phyloP scores from a whole-genome alignment of 2,113 vertebrate species.

The Clarias gariepinus region DNA sequence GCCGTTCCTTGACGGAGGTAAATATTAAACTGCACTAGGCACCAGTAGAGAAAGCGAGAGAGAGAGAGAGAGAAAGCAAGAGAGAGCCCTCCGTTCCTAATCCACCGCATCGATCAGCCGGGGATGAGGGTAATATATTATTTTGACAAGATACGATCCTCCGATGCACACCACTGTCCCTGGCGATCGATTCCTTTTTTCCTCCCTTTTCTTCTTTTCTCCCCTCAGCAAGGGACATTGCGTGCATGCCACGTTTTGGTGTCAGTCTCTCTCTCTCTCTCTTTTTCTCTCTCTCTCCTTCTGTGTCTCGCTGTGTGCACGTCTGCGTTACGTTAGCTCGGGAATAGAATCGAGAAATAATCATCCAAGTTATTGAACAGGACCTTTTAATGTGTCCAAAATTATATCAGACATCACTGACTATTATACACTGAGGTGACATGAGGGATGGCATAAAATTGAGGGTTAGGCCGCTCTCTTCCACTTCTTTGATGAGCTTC shows the following conservation, averaged over 20 bases:
- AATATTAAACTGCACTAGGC: constrained; percentile 87
- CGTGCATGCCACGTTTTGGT: constrained; percentile 57
- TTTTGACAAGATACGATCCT: constrained; percentile 98
- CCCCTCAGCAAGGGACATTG: constrained; percentile 75
- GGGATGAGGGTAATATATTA: constrained; percentile 99
- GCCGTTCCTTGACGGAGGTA: constrained; percentile 83
- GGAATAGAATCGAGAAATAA: constrained; percentile 69
- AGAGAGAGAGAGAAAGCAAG: constrained; percentile 63
- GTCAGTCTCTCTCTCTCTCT: constrained; percentile 39
- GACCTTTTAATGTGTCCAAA: constrained; percentile 33
- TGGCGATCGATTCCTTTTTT: constrained; percentile 87
- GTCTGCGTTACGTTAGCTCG: constrained; percentile 57
- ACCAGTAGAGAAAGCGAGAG: constrained; percentile 66
- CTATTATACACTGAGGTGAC: constrained; percentile 32
- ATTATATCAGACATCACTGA: constrained; percentile 33
- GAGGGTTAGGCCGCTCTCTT: neutral
- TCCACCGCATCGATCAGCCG: constrained; percentile 95
- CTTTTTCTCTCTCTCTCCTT: constrained; percentile 26
- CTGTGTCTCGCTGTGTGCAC: constrained; percentile 59
- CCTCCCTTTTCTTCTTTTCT: constrained; percentile 67
- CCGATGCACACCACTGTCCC: constrained; percentile 86
- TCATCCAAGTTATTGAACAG: constrained; percentile 30
- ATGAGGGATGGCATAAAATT: constrained; percentile 14
- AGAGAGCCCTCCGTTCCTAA: constrained; percentile 81
- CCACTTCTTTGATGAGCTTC: constrained; percentile 15